Percentiles rank a stretch among this genome's conserved stretches.
Conservation (phyloP, 2,113 vertebrate genomes). For the Neoarius graeffei region DNA sequence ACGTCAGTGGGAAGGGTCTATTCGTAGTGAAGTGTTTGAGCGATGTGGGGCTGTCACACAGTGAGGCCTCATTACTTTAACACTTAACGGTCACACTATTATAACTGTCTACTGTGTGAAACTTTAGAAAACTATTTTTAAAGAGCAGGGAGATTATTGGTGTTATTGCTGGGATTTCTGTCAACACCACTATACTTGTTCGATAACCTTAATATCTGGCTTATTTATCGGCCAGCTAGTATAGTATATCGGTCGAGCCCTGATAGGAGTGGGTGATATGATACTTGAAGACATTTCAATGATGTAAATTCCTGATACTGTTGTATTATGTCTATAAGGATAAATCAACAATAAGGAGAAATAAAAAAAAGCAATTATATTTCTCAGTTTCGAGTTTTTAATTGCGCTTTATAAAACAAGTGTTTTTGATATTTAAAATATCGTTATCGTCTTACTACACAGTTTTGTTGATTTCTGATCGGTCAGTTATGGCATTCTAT, state of each 20-base stretch:
- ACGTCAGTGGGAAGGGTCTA: no score
- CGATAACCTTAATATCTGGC: not conserved
- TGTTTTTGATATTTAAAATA: no score
- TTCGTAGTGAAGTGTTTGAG: not conserved
- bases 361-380: not conserved
- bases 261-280: not conserved
- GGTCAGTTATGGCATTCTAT: no score
- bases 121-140: not conserved
- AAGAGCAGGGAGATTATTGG: not conserved
- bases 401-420: no score
- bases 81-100: not conserved
- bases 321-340: not conserved
- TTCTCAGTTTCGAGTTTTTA: no score
- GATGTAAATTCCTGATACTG: not conserved
- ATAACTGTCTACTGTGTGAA: not conserved
- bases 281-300: not conserved
- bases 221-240: not conserved
- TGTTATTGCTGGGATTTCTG: not conserved
- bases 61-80: not conserved
- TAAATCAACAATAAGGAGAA: not conserved
- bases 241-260: not conserved
- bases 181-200: not conserved
- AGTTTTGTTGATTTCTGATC: no score
- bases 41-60: not conserved
- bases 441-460: no score